A percentile compares a stretch with the other conserved stretches of the same genome.
Evolutionary conservation across 2,888 invertebrate genomes (phyloP).

Genomic region (Nemotelus pantherinus): DNA sequence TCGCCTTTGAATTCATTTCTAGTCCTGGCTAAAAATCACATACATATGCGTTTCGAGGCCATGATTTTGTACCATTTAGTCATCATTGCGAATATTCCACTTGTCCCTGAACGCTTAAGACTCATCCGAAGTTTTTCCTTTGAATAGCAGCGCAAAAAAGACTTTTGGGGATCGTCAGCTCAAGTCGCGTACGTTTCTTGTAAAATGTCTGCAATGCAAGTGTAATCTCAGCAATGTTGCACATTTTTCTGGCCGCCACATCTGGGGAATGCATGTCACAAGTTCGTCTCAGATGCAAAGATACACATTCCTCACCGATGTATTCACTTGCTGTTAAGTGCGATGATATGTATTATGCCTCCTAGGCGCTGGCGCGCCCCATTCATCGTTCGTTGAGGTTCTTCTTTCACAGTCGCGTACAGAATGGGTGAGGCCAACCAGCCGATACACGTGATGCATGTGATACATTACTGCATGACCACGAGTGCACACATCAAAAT

Average conservation of each 20-base stretch:
- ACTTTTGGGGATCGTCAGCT: no score
- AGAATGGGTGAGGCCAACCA: neutral
- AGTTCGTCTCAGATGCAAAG: slow-evolving; percentile 36
- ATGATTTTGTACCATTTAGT: no score
- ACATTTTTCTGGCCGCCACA: slow-evolving; percentile 27
- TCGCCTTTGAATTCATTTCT: no score
- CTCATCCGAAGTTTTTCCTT: no score
- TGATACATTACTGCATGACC: neutral
- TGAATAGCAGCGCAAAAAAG: no score
- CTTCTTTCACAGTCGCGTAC: neutral
- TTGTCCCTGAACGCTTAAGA: no score
- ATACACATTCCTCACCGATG: slow-evolving; percentile 17
- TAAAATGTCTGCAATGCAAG: neutral
- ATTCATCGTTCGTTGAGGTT: slow-evolving; percentile 21
- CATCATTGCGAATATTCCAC: no score
- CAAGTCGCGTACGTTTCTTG: neutral
- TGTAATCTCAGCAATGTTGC: slow-evolving; percentile 2
- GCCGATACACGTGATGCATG: neutral
- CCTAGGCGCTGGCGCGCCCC: neutral
- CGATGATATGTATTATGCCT: neutral
- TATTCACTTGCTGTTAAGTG: slow-evolving; percentile 20
- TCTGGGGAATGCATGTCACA: slow-evolving; percentile 32
- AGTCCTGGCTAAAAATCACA: no score
- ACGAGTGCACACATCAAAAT: neutral
- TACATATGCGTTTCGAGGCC: no score